These are phyloP conservation scores for Actinernus sp. DNA, from an alignment of 92 coral and sea anemone species.

Conservation along the genomic window DNA sequence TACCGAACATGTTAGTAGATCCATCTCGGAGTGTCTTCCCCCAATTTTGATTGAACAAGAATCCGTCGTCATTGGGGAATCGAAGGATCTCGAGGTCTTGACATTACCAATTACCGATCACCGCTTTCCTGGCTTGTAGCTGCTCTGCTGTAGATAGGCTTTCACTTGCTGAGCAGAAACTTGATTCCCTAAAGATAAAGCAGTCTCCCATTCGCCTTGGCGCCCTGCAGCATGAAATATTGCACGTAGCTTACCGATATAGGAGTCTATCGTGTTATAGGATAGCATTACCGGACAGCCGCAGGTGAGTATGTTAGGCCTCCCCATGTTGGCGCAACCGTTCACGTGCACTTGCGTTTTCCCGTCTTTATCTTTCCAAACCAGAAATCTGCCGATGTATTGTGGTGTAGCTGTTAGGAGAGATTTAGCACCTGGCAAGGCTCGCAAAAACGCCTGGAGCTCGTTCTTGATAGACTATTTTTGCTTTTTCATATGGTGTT, in stretches of 20 bases:
- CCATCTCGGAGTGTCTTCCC: too few species aligned
- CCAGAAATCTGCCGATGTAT: slow-evolving; percentile 50
- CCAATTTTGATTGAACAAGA: too few species aligned
- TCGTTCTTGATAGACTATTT: slow-evolving; percentile 12
- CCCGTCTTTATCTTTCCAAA: slow-evolving; percentile 30
- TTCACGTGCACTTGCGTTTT: slow-evolving; percentile 23
- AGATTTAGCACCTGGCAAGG: slow-evolving; percentile 11
- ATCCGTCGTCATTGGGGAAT: too few species aligned
- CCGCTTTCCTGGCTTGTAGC: slow-evolving; percentile 14
- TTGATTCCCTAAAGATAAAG: slow-evolving; percentile 45
- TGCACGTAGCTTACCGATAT: slow-evolving; percentile 21
- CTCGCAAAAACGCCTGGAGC: slow-evolving; percentile 1
- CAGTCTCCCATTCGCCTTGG: slow-evolving; percentile 35
- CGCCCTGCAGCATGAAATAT: slow-evolving; percentile 22
- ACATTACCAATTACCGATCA: too few species aligned
- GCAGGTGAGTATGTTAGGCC: slow-evolving; percentile 3
- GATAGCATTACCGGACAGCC: slow-evolving; percentile 24
- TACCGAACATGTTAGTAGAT: too few species aligned
- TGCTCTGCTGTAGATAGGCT: slow-evolving; percentile 37
- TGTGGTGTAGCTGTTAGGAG: slow-evolving; percentile 41
- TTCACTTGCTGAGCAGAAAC: slow-evolving; percentile 42
- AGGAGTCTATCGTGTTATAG: slow-evolving; percentile 39
- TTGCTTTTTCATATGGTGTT: slow-evolving; percentile 14
- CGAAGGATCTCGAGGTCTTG: too few species aligned
- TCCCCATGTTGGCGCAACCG: slow-evolving; percentile 15